A percentile compares a stretch with the other conserved stretches of the same genome.
Evolutionary conservation across 2,797 vertebrate genomes (phyloP).

Genomic region (Spinus pinus): DNA sequence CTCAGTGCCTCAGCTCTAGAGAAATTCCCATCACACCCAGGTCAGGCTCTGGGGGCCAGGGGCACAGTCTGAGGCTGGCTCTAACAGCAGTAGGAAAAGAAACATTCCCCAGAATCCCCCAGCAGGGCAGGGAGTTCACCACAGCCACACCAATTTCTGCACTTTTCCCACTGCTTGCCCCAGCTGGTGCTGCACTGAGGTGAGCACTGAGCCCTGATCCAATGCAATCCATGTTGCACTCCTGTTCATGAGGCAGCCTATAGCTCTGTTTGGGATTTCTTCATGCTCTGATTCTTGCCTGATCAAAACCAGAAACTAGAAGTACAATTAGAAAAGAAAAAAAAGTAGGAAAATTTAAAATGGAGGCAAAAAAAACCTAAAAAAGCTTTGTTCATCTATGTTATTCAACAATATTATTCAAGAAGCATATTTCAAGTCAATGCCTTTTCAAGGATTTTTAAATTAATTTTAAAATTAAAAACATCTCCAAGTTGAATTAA

Average conservation of each 20-base stretch:
- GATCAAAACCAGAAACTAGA: constrained; percentile 55
- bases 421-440: neutral
- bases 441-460: neutral
- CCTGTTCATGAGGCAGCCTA: neutral
- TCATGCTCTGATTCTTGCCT: constrained; percentile 43
- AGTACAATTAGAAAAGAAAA: neutral
- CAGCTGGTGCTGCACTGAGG: neutral
- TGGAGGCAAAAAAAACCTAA: too few relatives aligned
- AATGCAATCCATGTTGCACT: neutral
- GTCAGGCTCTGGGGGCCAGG: rapidly evolving
- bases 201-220: neutral
- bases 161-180: neutral
- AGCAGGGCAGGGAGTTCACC: rapidly evolving
- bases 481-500: neutral
- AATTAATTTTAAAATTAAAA: neutral
- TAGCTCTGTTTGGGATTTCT: neutral
- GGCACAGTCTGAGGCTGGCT: neutral
- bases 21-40: rapidly evolving
- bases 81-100: rapidly evolving
- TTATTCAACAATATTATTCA: neutral
- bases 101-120: rapidly evolving
- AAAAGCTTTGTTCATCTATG: neutral
- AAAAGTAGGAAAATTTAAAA: neutral
- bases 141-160: neutral
- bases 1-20: neutral